These are phyloP conservation scores for Tenthredo notha DNA, from an alignment of 2,888 invertebrate genomes.

Conservation along the genomic window DNA sequence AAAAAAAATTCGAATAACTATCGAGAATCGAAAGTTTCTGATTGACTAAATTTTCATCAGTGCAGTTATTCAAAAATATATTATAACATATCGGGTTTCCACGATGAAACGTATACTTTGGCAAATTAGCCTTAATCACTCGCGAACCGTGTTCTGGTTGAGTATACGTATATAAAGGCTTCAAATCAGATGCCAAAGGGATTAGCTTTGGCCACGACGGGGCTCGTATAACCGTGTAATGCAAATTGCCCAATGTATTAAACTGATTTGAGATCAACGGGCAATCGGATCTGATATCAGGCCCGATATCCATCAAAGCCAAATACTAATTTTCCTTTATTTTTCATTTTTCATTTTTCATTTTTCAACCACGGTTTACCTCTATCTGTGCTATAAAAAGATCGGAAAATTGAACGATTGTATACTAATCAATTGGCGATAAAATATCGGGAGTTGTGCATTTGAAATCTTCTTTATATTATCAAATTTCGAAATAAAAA, in stretches of 20 bases:
- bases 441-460: too few relatives aligned
- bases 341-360: too few relatives aligned
- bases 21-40: background rate
- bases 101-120: conserved; percentile 1
- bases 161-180: background rate
- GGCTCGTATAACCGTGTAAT: background rate
- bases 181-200: conserved; percentile 28
- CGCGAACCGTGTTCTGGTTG: background rate
- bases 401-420: background rate
- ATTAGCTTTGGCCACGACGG: background rate
- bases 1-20: background rate
- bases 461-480: too few relatives aligned
- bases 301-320: background rate
- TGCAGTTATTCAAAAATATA: background rate
- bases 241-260: background rate
- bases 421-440: too few relatives aligned
- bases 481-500: too few relatives aligned
- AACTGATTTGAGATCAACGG: conserved; percentile 20
- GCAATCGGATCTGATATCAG: background rate
- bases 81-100: background rate
- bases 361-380: too few relatives aligned
- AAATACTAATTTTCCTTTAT: too few relatives aligned
- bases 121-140: conserved; percentile 20
- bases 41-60: background rate
- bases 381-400: too few relatives aligned